A percentile compares a stretch with the other conserved stretches of the same genome.
These are phyloP conservation scores for Cephus pulcher DNA, from an alignment of 2,888 invertebrate species.

Conservation along the genomic window DNA sequence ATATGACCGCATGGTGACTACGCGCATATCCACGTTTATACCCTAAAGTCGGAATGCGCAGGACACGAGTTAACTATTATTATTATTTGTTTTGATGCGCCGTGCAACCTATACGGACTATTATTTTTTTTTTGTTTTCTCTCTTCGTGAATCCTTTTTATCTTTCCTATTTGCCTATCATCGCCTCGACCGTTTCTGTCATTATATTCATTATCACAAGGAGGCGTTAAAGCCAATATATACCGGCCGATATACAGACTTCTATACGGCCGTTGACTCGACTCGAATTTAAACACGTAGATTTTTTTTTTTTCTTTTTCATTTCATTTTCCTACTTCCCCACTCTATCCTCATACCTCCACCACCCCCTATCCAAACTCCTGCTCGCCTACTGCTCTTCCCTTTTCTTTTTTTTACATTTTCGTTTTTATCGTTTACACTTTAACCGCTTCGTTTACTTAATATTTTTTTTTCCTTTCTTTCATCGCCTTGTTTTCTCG, in stretches of 20 bases:
- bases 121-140: neutral
- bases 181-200: conserved; percentile 17
- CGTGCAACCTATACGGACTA: neutral
- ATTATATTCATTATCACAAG: conserved; percentile 20
- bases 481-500: conserved; percentile 8
- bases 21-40: neutral
- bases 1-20: neutral
- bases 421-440: neutral
- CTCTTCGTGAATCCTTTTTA: conserved; percentile 18
- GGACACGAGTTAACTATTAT: conserved; percentile 18
- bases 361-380: conserved; percentile 22
- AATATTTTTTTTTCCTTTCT: conserved; percentile 6
- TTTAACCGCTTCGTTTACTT: conserved; percentile 4
- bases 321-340: conserved; percentile 22
- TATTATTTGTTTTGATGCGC: conserved; percentile 9
- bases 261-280: conserved; percentile 1
- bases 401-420: conserved; percentile 7
- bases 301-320: neutral
- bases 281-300: conserved; percentile 2
- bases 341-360: neutral
- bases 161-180: conserved; percentile 5
- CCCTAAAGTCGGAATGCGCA: neutral
- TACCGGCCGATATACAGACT: neutral
- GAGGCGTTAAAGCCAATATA: conserved; percentile 3
- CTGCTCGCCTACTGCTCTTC: conserved; percentile 25